Evolutionary conservation across 2,888 invertebrate species (phyloP), one percentile per base, ranked within the genome.

Genomic region (Lasiommata megera): DNA sequence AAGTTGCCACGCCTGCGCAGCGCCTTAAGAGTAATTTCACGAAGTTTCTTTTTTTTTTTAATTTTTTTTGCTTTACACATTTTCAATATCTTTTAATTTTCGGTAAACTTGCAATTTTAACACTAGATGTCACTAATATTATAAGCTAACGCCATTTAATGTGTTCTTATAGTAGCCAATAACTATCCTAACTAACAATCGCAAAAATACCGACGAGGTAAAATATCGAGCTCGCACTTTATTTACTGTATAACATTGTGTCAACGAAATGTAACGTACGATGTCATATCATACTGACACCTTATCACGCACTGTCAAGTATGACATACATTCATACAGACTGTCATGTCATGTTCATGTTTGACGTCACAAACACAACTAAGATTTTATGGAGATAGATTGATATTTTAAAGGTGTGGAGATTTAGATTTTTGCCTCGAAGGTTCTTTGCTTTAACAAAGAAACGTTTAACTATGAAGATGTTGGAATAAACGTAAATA

Each of bases 61-160:
- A 65, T 66, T 70, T 66, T 68, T 75, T 68, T 75, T 71, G 72
- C 73, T 68, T 70, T 72, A 74, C 67, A 72, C 62, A 54, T 53
- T 70, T 71, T 68, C 73, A 77, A 75, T 76, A 65, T 66, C 65
- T 64, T 69, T 71, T 67, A 65, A 50, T 79, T 76, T 79, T 79
- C 74, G 71, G 80, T 84, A 78, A 84, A 80, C 69, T 84, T 83
- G 79, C 80, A 78, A 77, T 79, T 84, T 82, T 80, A 86, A 83
- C 83, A 85, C 89, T 88, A 88, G 74, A 84, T 90, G 91, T 90
- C 90, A 89, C 91, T 91, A 91, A 91, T 84, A 81, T 88, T 88
- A 88, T 84, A 88, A 88, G 82, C 85, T 89, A 87, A 84, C 79
- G 82, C 73, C 73, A 77, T 73, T 72, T 56, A 58, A 44, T 67